Evolutionary conservation across 2,113 vertebrate genomes (phyloP).

Genomic region (Gopherus flavomarginatus): DNA sequence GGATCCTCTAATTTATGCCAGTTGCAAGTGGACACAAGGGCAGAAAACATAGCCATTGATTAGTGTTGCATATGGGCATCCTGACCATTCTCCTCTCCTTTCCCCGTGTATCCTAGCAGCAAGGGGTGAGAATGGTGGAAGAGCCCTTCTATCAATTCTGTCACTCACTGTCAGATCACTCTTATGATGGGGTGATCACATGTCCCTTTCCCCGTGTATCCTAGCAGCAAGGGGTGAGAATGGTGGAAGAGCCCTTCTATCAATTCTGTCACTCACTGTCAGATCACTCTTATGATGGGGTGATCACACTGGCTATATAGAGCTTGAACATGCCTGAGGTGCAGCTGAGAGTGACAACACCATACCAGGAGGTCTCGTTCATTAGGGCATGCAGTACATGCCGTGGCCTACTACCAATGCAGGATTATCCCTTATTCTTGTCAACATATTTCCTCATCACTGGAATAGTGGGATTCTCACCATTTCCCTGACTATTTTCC

Average conservation of each 20-base stretch:
- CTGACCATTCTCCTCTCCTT: not conserved
- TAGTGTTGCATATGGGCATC: not conserved
- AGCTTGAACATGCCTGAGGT: not conserved
- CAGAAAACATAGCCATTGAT: not conserved
- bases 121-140: not conserved
- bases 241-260: not conserved
- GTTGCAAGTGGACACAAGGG: not conserved
- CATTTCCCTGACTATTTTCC: no score
- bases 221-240: not conserved
- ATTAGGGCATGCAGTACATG: rapidly evolving
- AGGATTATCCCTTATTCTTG: rapidly evolving
- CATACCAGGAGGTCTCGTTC: not conserved
- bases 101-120: not conserved
- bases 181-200: not conserved
- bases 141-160: not conserved
- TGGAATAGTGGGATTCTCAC: not conserved
- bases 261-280: not conserved
- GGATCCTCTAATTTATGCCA: not conserved
- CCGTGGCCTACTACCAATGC: not conserved
- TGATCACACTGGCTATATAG: not conserved
- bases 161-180: not conserved
- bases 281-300: not conserved
- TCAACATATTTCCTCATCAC: not conserved
- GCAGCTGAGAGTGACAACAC: not conserved
- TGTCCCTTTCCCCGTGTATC: not conserved